Base-by-base conservation (phyloP, 2,113 vertebrate genomes). In the Hypocryptadius cinnamomeus region DNA sequence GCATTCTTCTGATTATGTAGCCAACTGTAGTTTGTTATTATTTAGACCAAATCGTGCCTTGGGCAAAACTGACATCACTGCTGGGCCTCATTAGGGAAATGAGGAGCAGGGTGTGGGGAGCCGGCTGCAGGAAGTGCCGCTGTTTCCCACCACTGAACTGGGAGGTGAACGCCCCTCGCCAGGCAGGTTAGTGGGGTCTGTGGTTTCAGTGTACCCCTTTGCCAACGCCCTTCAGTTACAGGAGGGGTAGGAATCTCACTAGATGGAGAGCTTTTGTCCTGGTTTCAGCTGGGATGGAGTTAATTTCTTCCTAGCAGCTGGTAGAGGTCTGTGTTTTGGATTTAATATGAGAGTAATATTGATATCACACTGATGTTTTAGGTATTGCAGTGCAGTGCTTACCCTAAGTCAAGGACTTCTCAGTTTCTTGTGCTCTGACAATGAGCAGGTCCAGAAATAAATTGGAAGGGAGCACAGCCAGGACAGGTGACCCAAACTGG, bases 141-240 rank as follows among this genome's bases (percentile, higher is more conserved):
- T 10, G 5, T 91, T 96, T 96, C 96, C 79, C 94, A 87, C 61
- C 92, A 35, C 39, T 88, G 82, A 87, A 84, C 80, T 79, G 66
- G 73, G 81, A 92, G 94, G 91, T 60, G 65, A 94, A 60, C 51
- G 40, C 54, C 27, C 59, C 95, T 96, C 40, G 70, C 79, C 83
- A 92, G 97, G 95, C 92, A 61, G 72, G 73, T 97, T 96, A 54
- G 93, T 94, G 87, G 92, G 89, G 87, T 92, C 95, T 64, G 69
- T 24, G 73, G 50, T 60, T 97, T 93, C 91, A 92, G 31, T 94
- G 85, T 73, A 59, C 30, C 72, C 33, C 88, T 77, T 92, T 82
- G 92, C 82, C 95, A 95, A 89, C 84, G 89, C 91, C 94, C 91
- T 97, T 91, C 63, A 79, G 48, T 44, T 82, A 70, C 10, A 15